phyloP scores from a whole-genome alignment of 1,140 invertebrate genomes.

The Pachypeltis micranthus region DNA sequence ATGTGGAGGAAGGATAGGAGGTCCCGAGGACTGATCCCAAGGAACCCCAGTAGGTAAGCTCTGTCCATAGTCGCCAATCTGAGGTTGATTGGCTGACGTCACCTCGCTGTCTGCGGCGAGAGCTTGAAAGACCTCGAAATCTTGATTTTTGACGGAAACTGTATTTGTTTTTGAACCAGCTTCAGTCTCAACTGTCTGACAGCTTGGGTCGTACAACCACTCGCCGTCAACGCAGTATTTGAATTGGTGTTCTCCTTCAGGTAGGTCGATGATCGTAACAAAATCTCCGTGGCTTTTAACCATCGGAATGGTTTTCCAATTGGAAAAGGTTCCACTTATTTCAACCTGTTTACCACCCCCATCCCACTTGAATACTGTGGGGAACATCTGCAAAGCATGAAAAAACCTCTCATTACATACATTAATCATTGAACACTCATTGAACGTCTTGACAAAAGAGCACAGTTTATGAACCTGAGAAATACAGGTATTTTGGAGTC shows the following conservation, averaged over 20 bases:
- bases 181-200: conserved; percentile 78
- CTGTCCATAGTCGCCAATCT: conserved; percentile 62
- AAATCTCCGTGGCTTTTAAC: conserved; percentile 91
- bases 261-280: conserved; percentile 92
- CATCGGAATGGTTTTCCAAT: conserved; percentile 94
- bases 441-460: too few species aligned
- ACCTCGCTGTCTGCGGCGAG: conserved; percentile 78
- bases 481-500: too few species aligned
- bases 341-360: conserved; percentile 84
- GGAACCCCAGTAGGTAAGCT: conserved; percentile 80
- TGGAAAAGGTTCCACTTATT: conserved; percentile 89
- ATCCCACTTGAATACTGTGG: conserved; percentile 93
- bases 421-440: too few species aligned
- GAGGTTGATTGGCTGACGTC: conserved; percentile 23
- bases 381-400: conserved; percentile 65
- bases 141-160: conserved; percentile 79
- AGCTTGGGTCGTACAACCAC: conserved; percentile 78
- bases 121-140: conserved; percentile 97
- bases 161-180: conserved; percentile 85
- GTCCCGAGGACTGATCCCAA: conserved; percentile 82
- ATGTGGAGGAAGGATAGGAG: conserved; percentile 93
- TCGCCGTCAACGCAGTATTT: conserved; percentile 97
- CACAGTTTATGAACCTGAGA: too few species aligned
- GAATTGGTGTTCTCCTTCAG: conserved; percentile 96
- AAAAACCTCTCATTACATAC: too few species aligned